A percentile compares a stretch with the other conserved stretches of the same genome.
Evolutionary conservation across 2,797 vertebrate genomes (phyloP).

Genomic region (Xerus rutilus): DNA sequence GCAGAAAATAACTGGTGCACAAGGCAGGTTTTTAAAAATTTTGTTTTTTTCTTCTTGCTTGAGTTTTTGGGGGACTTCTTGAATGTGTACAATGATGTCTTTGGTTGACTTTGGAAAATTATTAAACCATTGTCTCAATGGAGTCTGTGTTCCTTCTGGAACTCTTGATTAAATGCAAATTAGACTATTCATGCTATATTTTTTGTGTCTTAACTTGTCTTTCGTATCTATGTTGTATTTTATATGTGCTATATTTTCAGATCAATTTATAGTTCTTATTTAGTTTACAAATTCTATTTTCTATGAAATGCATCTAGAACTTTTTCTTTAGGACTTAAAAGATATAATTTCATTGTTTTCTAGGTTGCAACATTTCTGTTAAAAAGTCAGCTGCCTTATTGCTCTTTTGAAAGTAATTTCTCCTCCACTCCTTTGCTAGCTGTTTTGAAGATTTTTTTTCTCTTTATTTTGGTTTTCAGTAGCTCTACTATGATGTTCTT

Average conservation of each 20-base stretch:
- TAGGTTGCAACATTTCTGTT: not conserved
- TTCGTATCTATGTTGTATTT: not conserved
- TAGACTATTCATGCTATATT: not conserved
- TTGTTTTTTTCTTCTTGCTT: not conserved
- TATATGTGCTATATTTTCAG: not conserved
- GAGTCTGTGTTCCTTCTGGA: constrained; percentile 20
- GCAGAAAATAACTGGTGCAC: not conserved
- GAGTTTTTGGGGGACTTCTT: not conserved
- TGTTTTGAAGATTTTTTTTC: constrained; percentile 4
- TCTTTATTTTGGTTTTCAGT: not conserved
- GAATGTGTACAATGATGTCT: not conserved
- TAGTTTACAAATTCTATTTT: not conserved
- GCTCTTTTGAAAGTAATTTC: not conserved
- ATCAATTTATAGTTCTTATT: not conserved
- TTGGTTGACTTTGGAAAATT: constrained; percentile 3
- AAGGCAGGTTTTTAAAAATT: not conserved
- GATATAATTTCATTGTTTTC: constrained; percentile 12
- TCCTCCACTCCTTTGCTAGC: no score
- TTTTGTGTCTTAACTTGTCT: not conserved
- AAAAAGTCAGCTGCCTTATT: not conserved
- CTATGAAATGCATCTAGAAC: not conserved
- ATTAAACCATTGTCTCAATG: constrained; percentile 10
- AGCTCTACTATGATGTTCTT: constrained; percentile 14
- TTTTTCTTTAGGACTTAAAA: not conserved
- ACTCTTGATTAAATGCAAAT: constrained; percentile 38